These are phyloP conservation scores for Perizoma affinitatum DNA, from an alignment of 2,888 invertebrate species.

Conservation along the genomic window DNA sequence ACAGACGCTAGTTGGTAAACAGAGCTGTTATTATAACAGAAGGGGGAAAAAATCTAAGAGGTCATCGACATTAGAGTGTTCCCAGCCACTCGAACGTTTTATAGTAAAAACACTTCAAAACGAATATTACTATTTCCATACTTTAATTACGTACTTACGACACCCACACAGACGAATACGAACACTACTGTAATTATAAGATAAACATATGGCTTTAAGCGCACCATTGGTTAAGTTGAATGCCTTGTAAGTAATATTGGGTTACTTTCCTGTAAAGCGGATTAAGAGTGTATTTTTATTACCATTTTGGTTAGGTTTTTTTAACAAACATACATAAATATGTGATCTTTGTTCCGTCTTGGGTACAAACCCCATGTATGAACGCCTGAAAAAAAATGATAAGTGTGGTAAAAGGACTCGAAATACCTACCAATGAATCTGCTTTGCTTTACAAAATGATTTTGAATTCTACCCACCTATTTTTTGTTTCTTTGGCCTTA, in stretches of 20 bases:
- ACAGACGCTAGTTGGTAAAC: slow-evolving; percentile 68
- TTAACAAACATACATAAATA: too few relatives aligned
- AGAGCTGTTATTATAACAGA: slow-evolving; percentile 74
- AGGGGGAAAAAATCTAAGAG: slow-evolving; percentile 66
- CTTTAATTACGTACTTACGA: slow-evolving; percentile 76
- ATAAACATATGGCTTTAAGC: slow-evolving; percentile 77
- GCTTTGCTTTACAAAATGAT: too few relatives aligned
- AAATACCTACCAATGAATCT: too few relatives aligned
- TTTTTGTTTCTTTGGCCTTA: too few relatives aligned
- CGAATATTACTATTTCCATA: slow-evolving; percentile 82
- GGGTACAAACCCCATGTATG: too few relatives aligned
- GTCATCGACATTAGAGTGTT: slow-evolving; percentile 73
- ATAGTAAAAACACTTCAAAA: slow-evolving; percentile 84
- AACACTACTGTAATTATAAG: slow-evolving; percentile 63
- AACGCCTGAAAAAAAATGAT: too few relatives aligned
- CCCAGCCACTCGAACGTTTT: slow-evolving; percentile 80
- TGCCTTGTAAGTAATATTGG: slow-evolving; percentile 58
- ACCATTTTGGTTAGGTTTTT: neutral
- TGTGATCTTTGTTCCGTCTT: too few relatives aligned
- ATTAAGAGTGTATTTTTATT: slow-evolving; percentile 21
- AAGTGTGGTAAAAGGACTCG: too few relatives aligned
- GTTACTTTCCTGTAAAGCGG: slow-evolving; percentile 58
- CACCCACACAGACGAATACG: slow-evolving; percentile 61
- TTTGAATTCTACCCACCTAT: too few relatives aligned
- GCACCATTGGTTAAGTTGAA: slow-evolving; percentile 48